These are phyloP conservation scores for Taeniopygia guttata DNA, from an alignment of 2,797 vertebrate genomes.

Conservation along the genomic window DNA sequence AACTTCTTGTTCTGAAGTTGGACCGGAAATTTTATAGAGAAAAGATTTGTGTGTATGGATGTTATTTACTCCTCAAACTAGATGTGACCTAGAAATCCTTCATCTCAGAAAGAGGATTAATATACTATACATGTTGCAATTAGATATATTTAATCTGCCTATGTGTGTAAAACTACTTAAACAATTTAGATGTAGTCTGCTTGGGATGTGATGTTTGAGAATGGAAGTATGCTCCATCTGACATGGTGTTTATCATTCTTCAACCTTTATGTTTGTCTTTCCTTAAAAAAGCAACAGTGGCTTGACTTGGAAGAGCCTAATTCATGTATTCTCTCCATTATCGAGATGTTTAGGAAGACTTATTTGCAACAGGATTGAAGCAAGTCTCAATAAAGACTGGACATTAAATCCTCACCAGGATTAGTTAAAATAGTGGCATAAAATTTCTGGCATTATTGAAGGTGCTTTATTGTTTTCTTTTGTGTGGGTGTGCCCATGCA, in stretches of 20 bases:
- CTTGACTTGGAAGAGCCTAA: neutral
- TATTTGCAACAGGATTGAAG: neutral
- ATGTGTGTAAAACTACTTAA: neutral
- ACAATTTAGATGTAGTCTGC: neutral
- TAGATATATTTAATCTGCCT: neutral
- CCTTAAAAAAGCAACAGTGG: neutral
- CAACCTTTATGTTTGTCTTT: neutral
- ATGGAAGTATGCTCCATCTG: neutral
- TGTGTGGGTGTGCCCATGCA: neutral
- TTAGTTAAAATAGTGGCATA: neutral
- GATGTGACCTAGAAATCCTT: neutral
- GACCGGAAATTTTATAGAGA: neutral
- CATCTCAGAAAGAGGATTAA: neutral
- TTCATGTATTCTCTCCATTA: neutral
- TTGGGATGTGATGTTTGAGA: neutral
- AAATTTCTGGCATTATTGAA: neutral
- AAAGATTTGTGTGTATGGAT: neutral
- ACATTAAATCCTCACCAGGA: neutral
- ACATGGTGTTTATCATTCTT: neutral
- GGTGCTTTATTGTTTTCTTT: accelerated
- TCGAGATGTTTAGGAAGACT: neutral
- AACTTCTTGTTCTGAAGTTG: neutral
- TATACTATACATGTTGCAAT: neutral
- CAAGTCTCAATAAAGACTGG: neutral
- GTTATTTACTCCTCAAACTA: neutral